Base-by-base conservation (phyloP, 1,140 invertebrate genomes). In the Meloidogyne chitwoodi region DNA sequence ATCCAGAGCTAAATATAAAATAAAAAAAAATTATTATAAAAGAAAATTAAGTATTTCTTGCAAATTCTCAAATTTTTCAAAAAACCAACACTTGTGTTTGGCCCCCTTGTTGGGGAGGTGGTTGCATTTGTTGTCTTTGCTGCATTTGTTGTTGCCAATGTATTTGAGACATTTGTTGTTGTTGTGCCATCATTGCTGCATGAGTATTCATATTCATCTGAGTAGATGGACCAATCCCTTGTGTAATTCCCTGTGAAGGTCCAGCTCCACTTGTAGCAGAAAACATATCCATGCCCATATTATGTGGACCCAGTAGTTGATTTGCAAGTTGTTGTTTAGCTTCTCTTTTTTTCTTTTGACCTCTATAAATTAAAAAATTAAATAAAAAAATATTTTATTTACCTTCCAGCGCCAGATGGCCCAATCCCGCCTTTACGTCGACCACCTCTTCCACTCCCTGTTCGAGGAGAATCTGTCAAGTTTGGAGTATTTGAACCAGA, bases 261-360 rank as follows among this genome's bases (percentile, higher is more conserved):
- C n/a, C 68, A 70, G 44, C 4, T 27, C 29, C 34, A 16, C 68
- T 16, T 19, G n/a, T 61, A 41, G 68, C 19, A 41, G 68, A 1
- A 16, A 44, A 16, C 31, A 44, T 41, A 44, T 56, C 44, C 68
- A 70, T 70, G 8, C 61, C 68, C n/a, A 61, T 31, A 1, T 34
- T n/a, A 38, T 38, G 34, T 38, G 34, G 10, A 16, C 68, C 68
- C 68, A 70, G 16, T 19, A 70, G 22, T 70, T 19, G 68, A 44
- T 56, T 69, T 27, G 44, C 44, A 1, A 70, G 38, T 61, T 61
- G 56, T 34, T 73, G 70, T 19, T 61, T 72, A 3, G 73, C 10
- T 34, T 75, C 74, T 68, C 75, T 75, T 70, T 75, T 75, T 48
- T 63, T 48, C 34, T 75, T 75, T 68, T 67, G 74, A 12, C 74